Base-by-base conservation (phyloP, 2,888 invertebrate genomes). In the Pollenia griseotomentosa region DNA sequence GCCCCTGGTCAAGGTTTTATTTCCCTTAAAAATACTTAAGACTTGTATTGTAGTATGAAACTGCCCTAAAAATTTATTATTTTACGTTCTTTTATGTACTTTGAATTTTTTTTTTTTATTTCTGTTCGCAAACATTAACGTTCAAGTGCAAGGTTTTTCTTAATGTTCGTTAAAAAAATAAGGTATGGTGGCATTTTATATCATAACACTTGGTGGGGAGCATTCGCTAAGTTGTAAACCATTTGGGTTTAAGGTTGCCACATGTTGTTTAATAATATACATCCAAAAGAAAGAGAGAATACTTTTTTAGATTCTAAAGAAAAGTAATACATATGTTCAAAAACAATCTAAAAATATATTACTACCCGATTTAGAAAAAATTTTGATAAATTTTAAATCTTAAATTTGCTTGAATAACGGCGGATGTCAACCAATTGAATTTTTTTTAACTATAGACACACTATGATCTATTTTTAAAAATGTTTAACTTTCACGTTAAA, bases 121-220 rank as follows among this genome's bases (percentile, higher is more conserved):
- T 33, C 40, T 23, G 23, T 23, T 23, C 23, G 65, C 12, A 12
- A 23, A 68, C 53, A 42, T 68, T 73, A 6, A n/a, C 53, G 70
- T 71, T 86, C 82, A 86, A 86, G 85, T 86, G 65, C 78, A 86
- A 86, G 85, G 85, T 86, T 73, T 42, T 73, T 51, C 46, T 48
- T 55, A 40, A 51, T 57, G 59, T 73, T n/a, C 59, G 48, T 74
- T 33, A 33, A 33, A 4, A 4, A 48, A 75, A 65, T 6, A 2
- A 6, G 33, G 3, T 12, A 23, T 79, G 51, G 12, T 7, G 19
- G 55, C 70, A 55, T 73, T 33, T 57, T 40, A 51, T 44, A 61
- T 71, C 12, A 55, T 71, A 63, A 63, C 63, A 55, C 10, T 71
- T 73, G 63, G 74, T n/a, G 9, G 65, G 23, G 12, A 16, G 12